Base-by-base conservation (phyloP, 2,113 vertebrate species). In the Dryoscopus gambensis region DNA sequence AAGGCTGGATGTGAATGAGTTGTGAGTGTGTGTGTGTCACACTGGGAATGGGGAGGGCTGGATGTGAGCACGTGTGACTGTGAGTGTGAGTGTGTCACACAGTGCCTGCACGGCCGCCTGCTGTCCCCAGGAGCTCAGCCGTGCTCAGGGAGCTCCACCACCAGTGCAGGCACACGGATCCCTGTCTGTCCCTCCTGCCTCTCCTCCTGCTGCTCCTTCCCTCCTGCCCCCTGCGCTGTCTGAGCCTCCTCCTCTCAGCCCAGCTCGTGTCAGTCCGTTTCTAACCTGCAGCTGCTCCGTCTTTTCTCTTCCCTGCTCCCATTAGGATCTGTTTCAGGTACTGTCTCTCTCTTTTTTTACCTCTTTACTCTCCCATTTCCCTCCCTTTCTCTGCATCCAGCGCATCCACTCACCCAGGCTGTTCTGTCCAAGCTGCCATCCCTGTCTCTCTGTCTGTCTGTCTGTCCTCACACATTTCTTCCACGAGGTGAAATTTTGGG, bases 241-340 rank as follows among this genome's bases (percentile, higher is more conserved):
- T 47, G 73, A 96, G 64, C 88, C 76, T 39, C 52, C 49, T 77
- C 80, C 2, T 22, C 90, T 22, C 82, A 84, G 84, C 89, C 88
- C 90, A 79, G 47, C 53, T 70, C 10, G 30, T 94, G 84, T 65
- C 57, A 52, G 64, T 84, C 93, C 15, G 67, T 97, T 97, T 97
- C 97, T 98, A 97, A 98, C 93, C 96, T 97, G 93, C 94, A 69
- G 94, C 97, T 98, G 6, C 97, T 96, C 96, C 95, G 69, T 93
- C 93, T 75, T 98, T 98, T 98, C 97, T 97, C 97, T 97, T 84
- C 96, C 96, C 97, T 98, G 99, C 98, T 98, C 98, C 98, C 98
- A 80, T 83, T 98, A 99, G 99, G 99, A 99, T 99, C 98, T 99
- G 98, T 99, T 98, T 99, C 98, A 99, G 99, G 99, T 99, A 99